Conservation (phyloP, 2,888 invertebrate species). For the Leptopilina syphax region DNA sequence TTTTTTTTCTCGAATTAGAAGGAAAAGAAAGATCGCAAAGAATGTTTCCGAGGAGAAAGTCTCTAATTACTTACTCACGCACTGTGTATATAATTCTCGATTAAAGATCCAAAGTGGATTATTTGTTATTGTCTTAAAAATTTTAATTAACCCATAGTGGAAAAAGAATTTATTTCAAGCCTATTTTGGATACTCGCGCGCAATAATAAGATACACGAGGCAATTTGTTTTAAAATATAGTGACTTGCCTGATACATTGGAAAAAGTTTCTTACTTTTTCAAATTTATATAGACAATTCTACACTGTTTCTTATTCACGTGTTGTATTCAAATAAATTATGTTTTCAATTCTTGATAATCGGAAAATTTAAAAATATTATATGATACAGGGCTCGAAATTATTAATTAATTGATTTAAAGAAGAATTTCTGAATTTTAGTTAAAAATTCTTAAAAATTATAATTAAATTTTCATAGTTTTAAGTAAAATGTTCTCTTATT, state of each 20-base stretch:
- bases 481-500: no score
- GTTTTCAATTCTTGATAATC: background rate
- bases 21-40: slow-evolving; percentile 33
- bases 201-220: background rate
- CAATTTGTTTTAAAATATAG: slow-evolving; percentile 2
- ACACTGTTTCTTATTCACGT: no score
- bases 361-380: no score
- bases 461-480: no score
- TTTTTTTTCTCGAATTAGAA: slow-evolving; percentile 29
- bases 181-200: background rate
- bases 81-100: background rate
- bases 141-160: slow-evolving; percentile 17
- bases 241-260: background rate
- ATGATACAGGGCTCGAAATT: no score
- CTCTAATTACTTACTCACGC: slow-evolving; percentile 39
- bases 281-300: background rate
- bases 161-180: slow-evolving; percentile 13
- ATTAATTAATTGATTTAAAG: no score
- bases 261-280: background rate
- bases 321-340: background rate
- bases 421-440: no score
- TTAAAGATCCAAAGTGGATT: slow-evolving; percentile 15
- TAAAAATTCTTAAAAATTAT: no score
- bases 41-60: slow-evolving; percentile 35
- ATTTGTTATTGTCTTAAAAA: slow-evolving; percentile 17